Evolutionary conservation across 2,888 invertebrate species (phyloP), one percentile per base, ranked within the genome.

Genomic region (Calameuta pallipes): DNA sequence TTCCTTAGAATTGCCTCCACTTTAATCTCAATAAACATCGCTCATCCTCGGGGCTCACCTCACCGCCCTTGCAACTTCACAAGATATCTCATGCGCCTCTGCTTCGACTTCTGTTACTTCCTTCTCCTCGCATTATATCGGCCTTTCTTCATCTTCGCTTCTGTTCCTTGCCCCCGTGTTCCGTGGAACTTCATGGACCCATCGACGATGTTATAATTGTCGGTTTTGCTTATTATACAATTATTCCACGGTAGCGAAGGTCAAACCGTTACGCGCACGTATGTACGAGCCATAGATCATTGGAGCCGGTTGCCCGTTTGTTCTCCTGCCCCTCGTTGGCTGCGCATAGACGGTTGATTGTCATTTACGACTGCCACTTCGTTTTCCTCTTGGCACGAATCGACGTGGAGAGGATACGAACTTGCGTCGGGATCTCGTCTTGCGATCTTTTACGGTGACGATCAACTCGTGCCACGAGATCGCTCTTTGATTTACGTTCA

Each of bases 1-100:
- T 87, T 87, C 83, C 85, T 83, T 84, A 81, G 85, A 87, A 85
- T 87, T 81, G 82, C 79, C 80, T 75, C 73, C 77, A 79, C 84
- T 84, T 83, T 87, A 89, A 87, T 89, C 87, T 87, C 84, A 88
- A 90, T 88, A 88, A 89, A 89, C 88, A 90, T 87, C 87, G 86
- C 85, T 86, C 87, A 85, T 83, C 75, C 80, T 79, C 73, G 76
- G 78, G 74, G 79, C 82, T 83, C 82, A 83, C 83, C 85, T 85
- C 56, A 56, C 82, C 85, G 84, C 83, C 83, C 84, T 82, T 84
- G 76, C 73, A 71, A 78, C 79, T 85, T 87, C 83, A 87, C 84
- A 86, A 87, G 88, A 80, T 80, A 77, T 80, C 78, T 56, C 56
- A 56, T 56, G 23, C 9, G 56, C 23, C 23, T 56, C 23, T 56